These are phyloP conservation scores for Catharus ustulatus DNA, from an alignment of 2,797 vertebrate species.

Conservation along the genomic window DNA sequence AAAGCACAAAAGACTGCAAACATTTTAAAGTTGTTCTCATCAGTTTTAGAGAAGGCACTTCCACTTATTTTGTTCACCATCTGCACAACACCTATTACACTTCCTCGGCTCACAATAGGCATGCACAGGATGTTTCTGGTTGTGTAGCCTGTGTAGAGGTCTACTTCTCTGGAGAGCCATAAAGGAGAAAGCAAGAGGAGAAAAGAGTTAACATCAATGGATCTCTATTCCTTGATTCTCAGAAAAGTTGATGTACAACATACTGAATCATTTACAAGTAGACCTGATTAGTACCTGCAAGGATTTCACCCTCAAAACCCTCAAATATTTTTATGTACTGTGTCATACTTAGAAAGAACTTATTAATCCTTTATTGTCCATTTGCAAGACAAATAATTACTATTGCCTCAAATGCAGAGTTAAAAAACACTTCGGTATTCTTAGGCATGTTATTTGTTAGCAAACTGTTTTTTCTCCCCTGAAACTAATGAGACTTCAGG, in stretches of 20 bases:
- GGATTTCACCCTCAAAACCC: neutral
- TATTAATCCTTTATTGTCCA: neutral
- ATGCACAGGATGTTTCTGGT: constrained; percentile 98
- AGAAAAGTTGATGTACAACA: neutral
- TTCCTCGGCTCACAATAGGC: constrained; percentile 97
- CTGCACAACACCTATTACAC: constrained; percentile 97
- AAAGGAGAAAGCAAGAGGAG: neutral
- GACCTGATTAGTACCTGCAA: neutral
- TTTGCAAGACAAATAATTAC: neutral
- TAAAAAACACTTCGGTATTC: neutral
- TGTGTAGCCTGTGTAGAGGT: constrained; percentile 98
- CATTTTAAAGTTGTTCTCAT: constrained; percentile 99
- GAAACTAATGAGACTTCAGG: neutral
- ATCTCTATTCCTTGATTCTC: neutral
- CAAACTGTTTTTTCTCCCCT: neutral
- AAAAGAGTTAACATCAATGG: neutral
- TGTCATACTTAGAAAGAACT: neutral
- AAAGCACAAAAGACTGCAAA: constrained; percentile 99
- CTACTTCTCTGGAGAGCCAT: constrained; percentile 87
- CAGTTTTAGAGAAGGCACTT: constrained; percentile 99
- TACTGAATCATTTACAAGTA: fast-evolving
- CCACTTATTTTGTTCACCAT: constrained; percentile 99
- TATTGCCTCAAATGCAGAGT: neutral
- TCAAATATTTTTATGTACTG: neutral
- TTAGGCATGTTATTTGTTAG: neutral